Conservation (phyloP, 2,113 vertebrate genomes). For the Lagopus leucura region DNA sequence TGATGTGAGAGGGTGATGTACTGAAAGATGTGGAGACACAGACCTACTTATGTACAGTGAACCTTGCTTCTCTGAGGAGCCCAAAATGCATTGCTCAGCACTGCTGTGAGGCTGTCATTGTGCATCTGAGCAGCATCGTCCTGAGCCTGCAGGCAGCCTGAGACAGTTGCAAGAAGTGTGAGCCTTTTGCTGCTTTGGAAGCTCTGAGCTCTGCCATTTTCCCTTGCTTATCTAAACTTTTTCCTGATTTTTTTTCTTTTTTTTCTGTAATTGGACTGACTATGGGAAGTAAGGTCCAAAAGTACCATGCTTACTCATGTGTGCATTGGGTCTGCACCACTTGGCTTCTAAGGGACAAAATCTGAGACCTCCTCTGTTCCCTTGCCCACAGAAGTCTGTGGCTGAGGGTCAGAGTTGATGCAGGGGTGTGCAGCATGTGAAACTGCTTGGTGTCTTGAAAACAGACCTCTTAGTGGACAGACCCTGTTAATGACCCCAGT, state of each 20-base stretch:
- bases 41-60: not conserved
- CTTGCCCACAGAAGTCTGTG: not conserved
- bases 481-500: not conserved
- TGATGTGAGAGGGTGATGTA: not conserved
- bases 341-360: not conserved
- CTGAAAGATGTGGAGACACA: not conserved
- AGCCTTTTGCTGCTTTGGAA: not conserved
- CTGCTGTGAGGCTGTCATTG: not conserved
- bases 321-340: not conserved
- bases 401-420: not conserved
- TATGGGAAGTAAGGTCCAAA: not conserved
- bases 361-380: not conserved
- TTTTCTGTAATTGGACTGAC: not conserved
- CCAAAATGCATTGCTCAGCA: not conserved
- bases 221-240: not conserved
- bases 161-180: not conserved
- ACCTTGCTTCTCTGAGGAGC: not conserved
- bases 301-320: not conserved
- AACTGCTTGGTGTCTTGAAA: not conserved
- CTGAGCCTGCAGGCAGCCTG: not conserved
- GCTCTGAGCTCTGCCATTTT: not conserved
- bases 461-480: not conserved
- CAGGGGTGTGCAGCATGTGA: not conserved
- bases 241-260: not conserved
- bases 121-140: not conserved